Conservation (phyloP, 2,113 vertebrate species). For the Poicephalus meyeri region DNA sequence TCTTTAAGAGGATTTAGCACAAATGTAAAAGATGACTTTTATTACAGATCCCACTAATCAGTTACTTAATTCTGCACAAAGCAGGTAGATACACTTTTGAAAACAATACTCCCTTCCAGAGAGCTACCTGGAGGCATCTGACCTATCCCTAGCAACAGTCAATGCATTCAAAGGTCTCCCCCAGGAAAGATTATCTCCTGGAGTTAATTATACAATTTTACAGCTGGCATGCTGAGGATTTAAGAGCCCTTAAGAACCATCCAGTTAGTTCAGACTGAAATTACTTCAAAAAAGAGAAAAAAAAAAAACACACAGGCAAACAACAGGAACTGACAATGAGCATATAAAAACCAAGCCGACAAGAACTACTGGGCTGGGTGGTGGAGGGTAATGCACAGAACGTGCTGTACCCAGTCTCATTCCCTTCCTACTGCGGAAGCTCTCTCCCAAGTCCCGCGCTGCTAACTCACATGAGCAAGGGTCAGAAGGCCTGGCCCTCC, state of each 20-base stretch:
- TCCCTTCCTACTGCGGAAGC: not conserved
- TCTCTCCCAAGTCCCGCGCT: not conserved
- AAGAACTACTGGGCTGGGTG: not conserved
- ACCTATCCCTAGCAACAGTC: not conserved
- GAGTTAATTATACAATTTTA: conserved; percentile 9
- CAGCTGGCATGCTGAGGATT: not conserved
- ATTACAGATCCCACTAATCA: not conserved
- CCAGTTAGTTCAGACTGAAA: not conserved
- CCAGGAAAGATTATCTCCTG: not conserved
- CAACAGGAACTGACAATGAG: not conserved
- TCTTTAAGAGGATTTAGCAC: not conserved
- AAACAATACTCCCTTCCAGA: not conserved
- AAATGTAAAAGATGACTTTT: not conserved
- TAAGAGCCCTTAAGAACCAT: not conserved
- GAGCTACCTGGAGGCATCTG: conserved; percentile 12
- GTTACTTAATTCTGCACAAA: not conserved
- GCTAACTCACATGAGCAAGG: not conserved
- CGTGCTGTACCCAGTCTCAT: not conserved
- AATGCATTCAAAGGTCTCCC: not conserved
- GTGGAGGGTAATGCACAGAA: not conserved
- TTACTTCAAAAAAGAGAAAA: not conserved
- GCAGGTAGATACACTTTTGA: not conserved
- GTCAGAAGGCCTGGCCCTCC: not conserved
- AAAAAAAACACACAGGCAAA: no score
- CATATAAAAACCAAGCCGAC: not conserved